These are phyloP conservation scores for Laupala kohalensis DNA, from an alignment of 1,140 invertebrate species.

Conservation along the genomic window DNA sequence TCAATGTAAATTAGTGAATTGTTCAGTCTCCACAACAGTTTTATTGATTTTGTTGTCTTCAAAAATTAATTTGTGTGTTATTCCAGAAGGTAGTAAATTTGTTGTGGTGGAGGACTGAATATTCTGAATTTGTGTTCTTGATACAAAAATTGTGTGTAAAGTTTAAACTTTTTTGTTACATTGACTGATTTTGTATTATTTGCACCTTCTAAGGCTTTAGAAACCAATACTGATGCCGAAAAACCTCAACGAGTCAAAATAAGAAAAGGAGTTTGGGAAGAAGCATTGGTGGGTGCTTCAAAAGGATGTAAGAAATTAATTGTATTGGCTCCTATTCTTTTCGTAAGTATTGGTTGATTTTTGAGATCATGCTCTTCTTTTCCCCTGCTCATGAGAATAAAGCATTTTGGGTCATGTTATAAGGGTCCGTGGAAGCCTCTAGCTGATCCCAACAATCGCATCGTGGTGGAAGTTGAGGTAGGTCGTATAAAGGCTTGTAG, in stretches of 20 bases:
- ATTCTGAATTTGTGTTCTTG: no score
- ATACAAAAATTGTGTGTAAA: no score
- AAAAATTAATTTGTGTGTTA: no score
- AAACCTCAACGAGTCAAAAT: conserved; percentile 13
- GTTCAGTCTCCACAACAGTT: no score
- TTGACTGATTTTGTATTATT: no score
- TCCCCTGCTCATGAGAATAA: neutral
- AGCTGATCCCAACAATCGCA: neutral
- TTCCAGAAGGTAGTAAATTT: no score
- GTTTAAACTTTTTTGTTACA: no score
- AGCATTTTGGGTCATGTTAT: neutral
- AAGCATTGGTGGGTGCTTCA: conserved; percentile 11
- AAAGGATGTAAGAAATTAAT: conserved; percentile 10
- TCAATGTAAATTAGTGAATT: no score
- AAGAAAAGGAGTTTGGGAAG: conserved; percentile 13
- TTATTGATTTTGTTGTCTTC: no score
- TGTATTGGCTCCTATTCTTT: conserved; percentile 8
- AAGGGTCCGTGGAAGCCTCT: conserved; percentile 8
- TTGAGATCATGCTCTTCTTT: neutral
- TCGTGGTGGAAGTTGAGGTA: conserved; percentile 9
- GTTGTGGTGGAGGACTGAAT: no score
- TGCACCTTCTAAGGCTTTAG: conserved; percentile 12
- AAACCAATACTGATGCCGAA: conserved; percentile 7
- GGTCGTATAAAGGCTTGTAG: neutral
- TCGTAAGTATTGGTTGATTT: conserved; percentile 2